Conservation (phyloP, 2,113 vertebrate genomes). For the Gambusia holbrooki region DNA sequence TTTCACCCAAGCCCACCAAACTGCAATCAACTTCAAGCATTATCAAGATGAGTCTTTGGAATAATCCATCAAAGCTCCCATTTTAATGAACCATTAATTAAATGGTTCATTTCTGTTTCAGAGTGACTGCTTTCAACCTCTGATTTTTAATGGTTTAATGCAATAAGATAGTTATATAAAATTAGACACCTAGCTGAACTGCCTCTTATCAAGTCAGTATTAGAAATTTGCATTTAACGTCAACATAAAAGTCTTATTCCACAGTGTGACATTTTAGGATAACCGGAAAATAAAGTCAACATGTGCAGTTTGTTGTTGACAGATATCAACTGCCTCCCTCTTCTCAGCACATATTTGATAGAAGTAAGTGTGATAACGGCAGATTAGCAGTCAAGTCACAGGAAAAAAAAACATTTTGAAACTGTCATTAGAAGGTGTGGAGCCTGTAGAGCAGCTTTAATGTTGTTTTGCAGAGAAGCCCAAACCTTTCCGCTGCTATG, state of each 20-base stretch:
- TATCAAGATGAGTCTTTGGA: too few species aligned
- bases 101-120: not conserved
- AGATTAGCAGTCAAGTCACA: not conserved
- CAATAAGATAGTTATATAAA: conserved; percentile 23
- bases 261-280: not conserved
- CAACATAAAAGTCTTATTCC: conserved; percentile 19
- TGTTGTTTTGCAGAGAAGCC: not conserved
- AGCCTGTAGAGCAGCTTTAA: not conserved
- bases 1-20: too few species aligned
- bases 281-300: not conserved
- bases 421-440: not conserved
- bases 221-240: conserved; percentile 9
- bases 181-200: not conserved
- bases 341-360: conserved; percentile 60
- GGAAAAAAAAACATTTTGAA: not conserved
- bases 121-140: not conserved
- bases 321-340: conserved; percentile 35
- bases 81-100: too few species aligned
- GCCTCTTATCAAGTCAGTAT: conserved; percentile 14
- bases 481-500: not conserved
- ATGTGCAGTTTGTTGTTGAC: not conserved
- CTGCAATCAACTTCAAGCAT: too few species aligned
- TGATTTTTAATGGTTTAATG: conserved; percentile 3
- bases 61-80: too few species aligned
- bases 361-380: conserved; percentile 1